A percentile compares a stretch with the other conserved stretches of the same genome.
Evolutionary conservation across 1,140 invertebrate species (phyloP).

Genomic region (Lethocerus indicus): DNA sequence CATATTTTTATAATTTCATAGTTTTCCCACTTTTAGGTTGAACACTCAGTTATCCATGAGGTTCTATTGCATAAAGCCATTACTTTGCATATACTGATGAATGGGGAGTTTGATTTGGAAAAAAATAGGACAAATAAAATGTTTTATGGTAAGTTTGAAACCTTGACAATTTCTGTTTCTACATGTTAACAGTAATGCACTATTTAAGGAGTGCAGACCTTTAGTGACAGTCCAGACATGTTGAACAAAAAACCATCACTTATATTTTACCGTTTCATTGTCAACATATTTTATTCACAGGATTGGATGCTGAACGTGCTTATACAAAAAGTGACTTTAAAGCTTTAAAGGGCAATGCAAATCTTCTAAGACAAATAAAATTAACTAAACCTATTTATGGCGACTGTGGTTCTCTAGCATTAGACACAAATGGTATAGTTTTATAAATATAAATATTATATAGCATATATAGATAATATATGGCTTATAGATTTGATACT

Average conservation of each 20-base stretch:
- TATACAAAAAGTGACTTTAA: slow-evolving; percentile 63
- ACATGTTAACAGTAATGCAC: too few relatives aligned
- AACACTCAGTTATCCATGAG: slow-evolving; percentile 60
- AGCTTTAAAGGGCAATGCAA: slow-evolving; percentile 40
- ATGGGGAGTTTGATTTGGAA: slow-evolving; percentile 53
- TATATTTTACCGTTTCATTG: background rate
- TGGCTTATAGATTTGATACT: background rate
- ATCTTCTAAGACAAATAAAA: slow-evolving; percentile 48
- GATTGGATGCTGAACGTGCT: slow-evolving; percentile 41
- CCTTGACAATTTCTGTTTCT: too few relatives aligned
- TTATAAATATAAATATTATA: background rate
- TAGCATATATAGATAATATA: background rate
- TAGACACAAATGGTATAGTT: slow-evolving; percentile 60
- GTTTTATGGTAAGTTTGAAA: slow-evolving; percentile 49
- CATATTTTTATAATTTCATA: background rate
- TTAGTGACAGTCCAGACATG: background rate
- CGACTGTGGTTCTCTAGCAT: slow-evolving; percentile 58
- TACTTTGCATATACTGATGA: slow-evolving; percentile 65
- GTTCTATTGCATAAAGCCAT: slow-evolving; percentile 61
- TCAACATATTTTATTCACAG: slow-evolving; percentile 1
- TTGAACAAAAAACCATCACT: background rate
- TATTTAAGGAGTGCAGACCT: too few relatives aligned
- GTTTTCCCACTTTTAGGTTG: slow-evolving; percentile 33
- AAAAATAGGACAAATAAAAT: slow-evolving; percentile 50
- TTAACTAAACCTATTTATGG: slow-evolving; percentile 55